Evolutionary conservation across 1,140 invertebrate genomes (phyloP).

Genomic region (Cydia fagiglandana): DNA sequence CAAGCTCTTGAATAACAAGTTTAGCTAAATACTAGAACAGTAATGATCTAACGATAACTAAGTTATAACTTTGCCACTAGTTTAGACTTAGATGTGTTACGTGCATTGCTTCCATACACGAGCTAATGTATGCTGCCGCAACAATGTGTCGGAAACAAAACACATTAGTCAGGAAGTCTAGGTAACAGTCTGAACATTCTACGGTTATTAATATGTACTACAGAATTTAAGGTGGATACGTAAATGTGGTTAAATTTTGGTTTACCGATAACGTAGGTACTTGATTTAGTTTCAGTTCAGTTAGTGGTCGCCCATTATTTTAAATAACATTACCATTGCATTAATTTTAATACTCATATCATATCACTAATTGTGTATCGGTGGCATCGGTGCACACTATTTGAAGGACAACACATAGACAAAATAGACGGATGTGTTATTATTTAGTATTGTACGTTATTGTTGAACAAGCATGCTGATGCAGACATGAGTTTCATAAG

Average conservation of each 20-base stretch:
- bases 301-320: too few species aligned
- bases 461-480: too few species aligned
- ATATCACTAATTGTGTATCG: too few species aligned
- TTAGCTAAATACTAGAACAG: background rate
- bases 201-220: background rate
- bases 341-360: too few species aligned
- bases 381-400: too few species aligned
- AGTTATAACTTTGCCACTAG: background rate
- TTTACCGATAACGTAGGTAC: background rate
- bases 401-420: too few species aligned
- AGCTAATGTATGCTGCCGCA: background rate
- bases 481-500: too few species aligned
- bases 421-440: too few species aligned
- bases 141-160: slow-evolving; percentile 1
- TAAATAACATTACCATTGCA: too few species aligned
- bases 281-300: too few species aligned
- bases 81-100: slow-evolving; percentile 2
- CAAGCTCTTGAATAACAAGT: background rate
- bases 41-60: slow-evolving; percentile 3
- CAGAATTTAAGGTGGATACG: slow-evolving; percentile 8
- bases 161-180: slow-evolving; percentile 11
- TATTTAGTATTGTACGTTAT: too few species aligned
- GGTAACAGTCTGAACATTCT: background rate
- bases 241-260: background rate
- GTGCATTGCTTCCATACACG: slow-evolving; percentile 1